A percentile compares a stretch with the other conserved stretches of the same genome.
Conservation (phyloP, 2,113 vertebrate species). For the Xiphophorus maculatus region DNA sequence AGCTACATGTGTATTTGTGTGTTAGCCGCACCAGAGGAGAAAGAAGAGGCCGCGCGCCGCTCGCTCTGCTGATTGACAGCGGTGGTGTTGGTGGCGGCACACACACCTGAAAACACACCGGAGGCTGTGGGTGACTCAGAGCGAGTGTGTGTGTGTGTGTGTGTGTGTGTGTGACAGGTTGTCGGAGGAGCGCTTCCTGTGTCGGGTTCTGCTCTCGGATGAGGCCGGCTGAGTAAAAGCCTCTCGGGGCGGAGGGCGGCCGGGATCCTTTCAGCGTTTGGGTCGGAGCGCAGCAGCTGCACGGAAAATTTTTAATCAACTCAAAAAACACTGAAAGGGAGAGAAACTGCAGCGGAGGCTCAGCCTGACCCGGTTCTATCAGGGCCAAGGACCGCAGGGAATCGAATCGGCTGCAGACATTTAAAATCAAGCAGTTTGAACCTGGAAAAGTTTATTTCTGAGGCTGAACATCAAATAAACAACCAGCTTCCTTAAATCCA, state of each 20-base stretch:
- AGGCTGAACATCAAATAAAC: neutral
- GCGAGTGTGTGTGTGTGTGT: constrained; percentile 30
- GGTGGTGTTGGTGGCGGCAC: constrained; percentile 45
- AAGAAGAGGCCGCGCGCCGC: constrained; percentile 48
- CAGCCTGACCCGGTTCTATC: constrained; percentile 19
- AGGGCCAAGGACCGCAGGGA: neutral
- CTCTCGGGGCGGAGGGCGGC: constrained; percentile 25
- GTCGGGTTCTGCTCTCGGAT: constrained; percentile 57
- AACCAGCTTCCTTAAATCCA: too few species aligned
- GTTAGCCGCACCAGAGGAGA: constrained; percentile 18
- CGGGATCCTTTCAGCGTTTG: constrained; percentile 35
- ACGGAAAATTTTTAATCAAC: constrained; percentile 26
- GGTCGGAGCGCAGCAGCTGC: constrained; percentile 31
- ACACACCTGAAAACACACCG: constrained; percentile 25
- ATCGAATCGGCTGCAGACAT: neutral
- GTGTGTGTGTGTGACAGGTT: constrained; percentile 63
- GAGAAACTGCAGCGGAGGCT: neutral
- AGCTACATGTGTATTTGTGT: constrained; percentile 43
- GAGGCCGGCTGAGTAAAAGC: constrained; percentile 52
- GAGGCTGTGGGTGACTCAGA: constrained; percentile 41
- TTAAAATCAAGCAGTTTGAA: neutral
- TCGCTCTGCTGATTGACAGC: constrained; percentile 68
- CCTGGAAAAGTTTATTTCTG: neutral
- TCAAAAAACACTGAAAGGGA: neutral
- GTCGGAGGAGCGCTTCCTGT: constrained; percentile 56